Conservation (phyloP, 2,888 invertebrate species). For the Argyresthia albistria region DNA sequence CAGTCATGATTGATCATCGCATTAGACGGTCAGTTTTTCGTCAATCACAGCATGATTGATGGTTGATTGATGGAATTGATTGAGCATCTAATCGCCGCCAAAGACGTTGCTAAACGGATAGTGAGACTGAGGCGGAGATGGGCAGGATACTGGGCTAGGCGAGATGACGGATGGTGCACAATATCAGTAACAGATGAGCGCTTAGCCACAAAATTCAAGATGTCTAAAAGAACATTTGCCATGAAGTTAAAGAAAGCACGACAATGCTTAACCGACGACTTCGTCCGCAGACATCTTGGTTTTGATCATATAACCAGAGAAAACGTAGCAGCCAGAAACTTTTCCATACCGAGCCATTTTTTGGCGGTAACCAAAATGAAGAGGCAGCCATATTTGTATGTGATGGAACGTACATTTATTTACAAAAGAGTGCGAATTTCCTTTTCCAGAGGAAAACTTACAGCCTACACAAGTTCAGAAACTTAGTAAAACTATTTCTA, state of each 20-base stretch:
- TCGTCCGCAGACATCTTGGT: slow-evolving; percentile 4
- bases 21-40: no score
- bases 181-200: not conserved
- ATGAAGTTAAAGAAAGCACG: not conserved
- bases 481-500: slow-evolving; percentile 3
- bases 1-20: no score
- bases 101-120: no score
- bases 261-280: slow-evolving; percentile 1
- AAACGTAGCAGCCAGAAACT: slow-evolving; percentile 1
- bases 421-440: slow-evolving; percentile 13
- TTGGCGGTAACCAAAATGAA: not conserved
- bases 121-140: no score
- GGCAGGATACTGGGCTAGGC: no score
- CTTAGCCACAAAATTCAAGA: slow-evolving; percentile 3
- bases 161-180: no score
- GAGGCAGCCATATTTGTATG: slow-evolving; percentile 9
- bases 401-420: slow-evolving; percentile 13
- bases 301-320: slow-evolving; percentile 5
- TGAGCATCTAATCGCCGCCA: no score
- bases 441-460: not conserved
- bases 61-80: no score
- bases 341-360: slow-evolving; percentile 1
- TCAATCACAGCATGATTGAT: no score
- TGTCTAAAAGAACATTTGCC: not conserved
- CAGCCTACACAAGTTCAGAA: slow-evolving; percentile 11